These are phyloP conservation scores for Drosophila elegans DNA, from an alignment of 1,140 invertebrate genomes.

Conservation along the genomic window DNA sequence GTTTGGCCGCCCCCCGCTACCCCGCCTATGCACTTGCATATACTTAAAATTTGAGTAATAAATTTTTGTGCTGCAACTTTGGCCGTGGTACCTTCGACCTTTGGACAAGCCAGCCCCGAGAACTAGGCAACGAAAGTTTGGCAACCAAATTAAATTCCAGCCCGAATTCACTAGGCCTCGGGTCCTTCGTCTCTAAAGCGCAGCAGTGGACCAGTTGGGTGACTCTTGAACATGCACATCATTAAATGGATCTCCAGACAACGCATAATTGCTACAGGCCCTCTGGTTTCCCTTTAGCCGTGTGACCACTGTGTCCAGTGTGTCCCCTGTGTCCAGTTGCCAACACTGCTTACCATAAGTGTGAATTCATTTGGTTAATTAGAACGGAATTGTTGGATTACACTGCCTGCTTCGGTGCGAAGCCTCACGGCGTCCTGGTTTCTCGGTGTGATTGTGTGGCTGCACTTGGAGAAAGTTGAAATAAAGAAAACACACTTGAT, in stretches of 20 bases:
- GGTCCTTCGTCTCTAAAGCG: constrained; percentile 16
- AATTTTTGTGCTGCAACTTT: constrained; percentile 64
- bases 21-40: constrained; percentile 26
- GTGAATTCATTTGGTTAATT: constrained; percentile 82
- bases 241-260: constrained; percentile 46
- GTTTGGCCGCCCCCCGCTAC: not conserved
- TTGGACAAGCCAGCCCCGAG: constrained; percentile 20
- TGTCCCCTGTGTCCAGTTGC: constrained; percentile 8
- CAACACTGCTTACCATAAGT: constrained; percentile 62
- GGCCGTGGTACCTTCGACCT: constrained; percentile 34
- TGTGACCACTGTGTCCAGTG: not conserved
- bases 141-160: constrained; percentile 54
- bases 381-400: constrained; percentile 65
- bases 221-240: constrained; percentile 39
- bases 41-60: constrained; percentile 58
- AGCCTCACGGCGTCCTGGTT: constrained; percentile 2
- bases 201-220: not conserved
- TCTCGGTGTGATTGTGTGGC: constrained; percentile 9
- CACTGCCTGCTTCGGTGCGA: constrained; percentile 21
- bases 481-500: too few species aligned
- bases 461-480: constrained; percentile 7
- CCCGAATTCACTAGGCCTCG: constrained; percentile 13
- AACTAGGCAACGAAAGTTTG: constrained; percentile 39
- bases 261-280: constrained; percentile 48
- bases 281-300: constrained; percentile 20